phyloP scores from a whole-genome alignment of 2,888 invertebrate species.

The Neoascia interrupta region DNA sequence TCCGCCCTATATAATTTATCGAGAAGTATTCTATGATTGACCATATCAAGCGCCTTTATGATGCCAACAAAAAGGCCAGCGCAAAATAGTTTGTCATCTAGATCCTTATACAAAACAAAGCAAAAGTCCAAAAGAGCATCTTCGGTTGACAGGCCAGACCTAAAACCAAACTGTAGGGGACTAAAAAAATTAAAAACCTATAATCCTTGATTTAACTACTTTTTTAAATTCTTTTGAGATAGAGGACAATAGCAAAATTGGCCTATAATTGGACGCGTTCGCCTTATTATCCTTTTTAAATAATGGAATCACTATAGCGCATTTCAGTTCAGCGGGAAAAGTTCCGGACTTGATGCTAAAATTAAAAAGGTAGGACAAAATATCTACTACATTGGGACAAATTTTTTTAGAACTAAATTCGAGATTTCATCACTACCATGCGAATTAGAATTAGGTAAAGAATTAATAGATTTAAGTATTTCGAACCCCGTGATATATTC shows the following conservation, averaged over 20 bases:
- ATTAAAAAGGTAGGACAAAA: too few relatives aligned
- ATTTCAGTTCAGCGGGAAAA: not conserved
- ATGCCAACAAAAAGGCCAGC: constrained; percentile 2
- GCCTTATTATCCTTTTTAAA: not conserved
- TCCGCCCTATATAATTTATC: constrained; percentile 11
- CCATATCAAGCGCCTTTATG: constrained; percentile 1
- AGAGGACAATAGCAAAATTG: too few relatives aligned
- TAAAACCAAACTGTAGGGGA: constrained; percentile 19
- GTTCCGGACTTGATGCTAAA: not conserved
- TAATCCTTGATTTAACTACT: too few relatives aligned
- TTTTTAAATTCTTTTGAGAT: too few relatives aligned
- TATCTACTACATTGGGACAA: too few relatives aligned
- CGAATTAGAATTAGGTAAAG: not conserved
- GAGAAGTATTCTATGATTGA: constrained; percentile 1
- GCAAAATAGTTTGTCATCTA: constrained; percentile 12
- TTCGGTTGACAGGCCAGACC: too few relatives aligned
- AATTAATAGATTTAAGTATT: not conserved
- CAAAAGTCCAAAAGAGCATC: constrained; percentile 11
- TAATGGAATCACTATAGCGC: not conserved
- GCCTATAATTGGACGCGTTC: not conserved
- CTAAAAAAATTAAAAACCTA: too few relatives aligned
- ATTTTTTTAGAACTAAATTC: too few relatives aligned
- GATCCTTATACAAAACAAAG: constrained; percentile 2
- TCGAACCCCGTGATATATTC: not conserved
- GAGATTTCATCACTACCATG: too few relatives aligned